Base-by-base conservation (phyloP, 1,140 invertebrate genomes). In the Triops cancriformis region DNA sequence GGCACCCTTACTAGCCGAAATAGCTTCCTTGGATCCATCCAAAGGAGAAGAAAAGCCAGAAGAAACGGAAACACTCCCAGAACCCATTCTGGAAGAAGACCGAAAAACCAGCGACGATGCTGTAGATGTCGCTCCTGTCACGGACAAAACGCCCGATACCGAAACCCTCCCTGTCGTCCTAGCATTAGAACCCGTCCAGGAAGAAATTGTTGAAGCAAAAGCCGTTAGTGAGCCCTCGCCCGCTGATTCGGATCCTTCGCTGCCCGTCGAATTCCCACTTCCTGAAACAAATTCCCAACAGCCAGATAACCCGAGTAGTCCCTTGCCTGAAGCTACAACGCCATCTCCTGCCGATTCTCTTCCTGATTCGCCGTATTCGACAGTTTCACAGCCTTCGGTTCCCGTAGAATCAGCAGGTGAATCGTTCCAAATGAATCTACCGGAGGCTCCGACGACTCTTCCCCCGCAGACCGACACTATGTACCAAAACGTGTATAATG, bases 11-110 rank as follows among this genome's bases (percentile, higher is more conserved):
- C 72, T 73, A n/a, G 41, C 41, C 12, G 72, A 78, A 45, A 78
- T 78, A 73, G 77, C 77, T 7, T 73, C 77, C 11, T 26, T 78
- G 73, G 77, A 78, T 78, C 77, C 77, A 4, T 73, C 41, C 12
- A 42, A n/a, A 41, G 42, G 42, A 26, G 42, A 73, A 26, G 73
- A 77, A 72, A 72, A 43, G 11, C 42, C 77, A 12, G 10, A 73
- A 28, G 31, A 26, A 73, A 12, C 73, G 26, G 72, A n/a, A n/a
- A 51, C 11, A 28, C 27, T 3, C 18, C 75, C 23, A 26, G n/a
- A 74, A 12, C 26, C 14, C 10, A 23, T 23, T 6, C 23, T 64
- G 18, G 76, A 51, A 14, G 37, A 78, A 43, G 73, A 73, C 28
- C 72, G 28, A 37, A 73, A 23, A 5, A 73, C 28, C 26, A 43